Base-by-base conservation (phyloP, 2,113 vertebrate species). In the Chauna torquata region DNA sequence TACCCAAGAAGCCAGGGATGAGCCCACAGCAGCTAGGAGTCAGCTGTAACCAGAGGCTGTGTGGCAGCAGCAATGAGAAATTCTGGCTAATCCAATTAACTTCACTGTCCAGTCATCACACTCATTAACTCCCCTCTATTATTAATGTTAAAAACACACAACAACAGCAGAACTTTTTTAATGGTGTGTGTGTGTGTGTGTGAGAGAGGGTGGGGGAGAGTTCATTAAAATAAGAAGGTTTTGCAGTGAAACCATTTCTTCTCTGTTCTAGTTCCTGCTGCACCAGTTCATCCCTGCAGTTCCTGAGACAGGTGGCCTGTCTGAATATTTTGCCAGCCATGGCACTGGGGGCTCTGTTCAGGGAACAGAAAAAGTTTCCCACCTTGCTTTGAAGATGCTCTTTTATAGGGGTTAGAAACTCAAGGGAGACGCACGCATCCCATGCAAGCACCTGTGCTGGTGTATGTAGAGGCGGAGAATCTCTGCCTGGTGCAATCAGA, bases 381-480 rank as follows among this genome's bases (percentile, higher is more conserved):
- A 12, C 42, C 8, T 52, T 70, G 14, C 14, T 81, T 86, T 42
- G n/a, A 42, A 52, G 16, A 5, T 40, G 18, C 8, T 49, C 3
- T 7, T 72, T 50, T 86, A 55, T 9, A 45, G n/a, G 10, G 0
- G 3, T 71, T 34, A 27, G 52, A 54, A 92, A 16, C 4, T 38
- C n/a, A n/a, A 20, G 25, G 42, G 30, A 88, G 49, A n/a, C 54
- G 4, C 4, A 2, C 2, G 24, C 11, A 4, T 8, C 18, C 13
- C n/a, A 1, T 2, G 23, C 24, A 22, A 44, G 16, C 1, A 0
- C 6, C 9, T 0, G 14, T 59, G 13, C 10, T 24, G 54, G n/a
- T 22, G 19, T 12, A 8, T 5, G 12, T 25, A 28, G 28, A 25
- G 12, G 17, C 22, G 50, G 40, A 45, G 28, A 65, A 24, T 40